Evolutionary conservation across 1,140 invertebrate species (phyloP).

Genomic region (Cyrtorhinus lividipennis): DNA sequence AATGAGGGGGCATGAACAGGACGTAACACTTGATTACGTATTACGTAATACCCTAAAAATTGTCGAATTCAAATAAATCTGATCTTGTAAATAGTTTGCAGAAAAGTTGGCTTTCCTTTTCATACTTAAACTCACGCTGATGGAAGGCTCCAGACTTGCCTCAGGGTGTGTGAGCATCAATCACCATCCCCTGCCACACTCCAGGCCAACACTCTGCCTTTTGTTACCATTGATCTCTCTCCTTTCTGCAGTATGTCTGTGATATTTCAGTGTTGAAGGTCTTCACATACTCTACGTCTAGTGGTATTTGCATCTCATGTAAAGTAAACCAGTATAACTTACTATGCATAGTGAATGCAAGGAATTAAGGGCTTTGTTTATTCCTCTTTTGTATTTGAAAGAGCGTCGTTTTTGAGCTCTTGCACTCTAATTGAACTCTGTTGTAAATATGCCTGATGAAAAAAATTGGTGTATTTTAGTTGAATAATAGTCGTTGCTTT

Average conservation of each 20-base stretch:
- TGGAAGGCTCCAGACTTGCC: too few relatives aligned
- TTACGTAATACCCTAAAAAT: too few relatives aligned
- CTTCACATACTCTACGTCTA: not conserved
- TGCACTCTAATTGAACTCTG: not conserved
- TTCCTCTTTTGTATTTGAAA: not conserved
- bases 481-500: not conserved
- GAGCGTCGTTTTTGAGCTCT: too few relatives aligned
- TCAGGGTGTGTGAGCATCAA: not conserved
- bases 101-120: too few relatives aligned
- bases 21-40: too few relatives aligned
- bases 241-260: not conserved
- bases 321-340: not conserved
- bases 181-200: not conserved
- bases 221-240: not conserved
- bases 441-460: not conserved
- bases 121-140: too few relatives aligned
- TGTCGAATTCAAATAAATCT: too few relatives aligned
- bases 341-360: not conserved
- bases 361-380: not conserved
- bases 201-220: not conserved
- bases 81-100: too few relatives aligned
- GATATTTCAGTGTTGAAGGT: not conserved
- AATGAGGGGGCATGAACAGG: too few relatives aligned
- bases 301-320: not conserved
- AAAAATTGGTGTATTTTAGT: not conserved